Percentiles rank a stretch among this genome's conserved stretches.
phyloP scores from a whole-genome alignment of 2,888 invertebrate species.

The Platerodrilus igneus region DNA sequence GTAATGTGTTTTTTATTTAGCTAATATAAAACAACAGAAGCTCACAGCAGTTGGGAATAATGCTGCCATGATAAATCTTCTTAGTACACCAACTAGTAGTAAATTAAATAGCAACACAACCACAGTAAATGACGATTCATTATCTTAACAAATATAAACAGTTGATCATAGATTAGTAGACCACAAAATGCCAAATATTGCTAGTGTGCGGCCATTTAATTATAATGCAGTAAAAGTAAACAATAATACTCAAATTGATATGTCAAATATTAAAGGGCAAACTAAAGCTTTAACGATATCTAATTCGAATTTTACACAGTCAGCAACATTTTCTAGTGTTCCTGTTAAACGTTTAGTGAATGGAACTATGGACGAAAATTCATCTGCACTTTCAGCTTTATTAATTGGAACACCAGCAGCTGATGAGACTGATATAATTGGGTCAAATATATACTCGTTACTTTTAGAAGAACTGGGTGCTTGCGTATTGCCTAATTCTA shows the following conservation, averaged over 20 bases:
- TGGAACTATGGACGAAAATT: slow-evolving; percentile 31
- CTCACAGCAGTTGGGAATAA: slow-evolving; percentile 54
- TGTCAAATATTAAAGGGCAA: slow-evolving; percentile 39
- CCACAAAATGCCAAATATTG: slow-evolving; percentile 54
- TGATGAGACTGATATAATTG: slow-evolving; percentile 54
- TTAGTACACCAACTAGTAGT: slow-evolving; percentile 73
- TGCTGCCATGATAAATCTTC: slow-evolving; percentile 69
- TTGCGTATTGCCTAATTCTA: slow-evolving; percentile 30
- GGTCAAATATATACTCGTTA: slow-evolving; percentile 51
- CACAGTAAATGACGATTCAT: slow-evolving; percentile 44
- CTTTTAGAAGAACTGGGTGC: slow-evolving; percentile 52
- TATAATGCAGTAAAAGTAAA: slow-evolving; percentile 48
- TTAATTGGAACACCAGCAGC: slow-evolving; percentile 58
- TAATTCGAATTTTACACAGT: slow-evolving; percentile 40
- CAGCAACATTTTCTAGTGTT: slow-evolving; percentile 40
- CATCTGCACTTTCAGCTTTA: slow-evolving; percentile 55
- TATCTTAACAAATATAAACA: slow-evolving; percentile 41
- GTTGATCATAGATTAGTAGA: slow-evolving; percentile 49
- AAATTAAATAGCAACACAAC: slow-evolving; percentile 55
- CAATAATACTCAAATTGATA: slow-evolving; percentile 38
- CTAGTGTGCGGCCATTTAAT: slow-evolving; percentile 45
- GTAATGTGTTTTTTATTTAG: slow-evolving; percentile 25
- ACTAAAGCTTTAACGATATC: slow-evolving; percentile 45
- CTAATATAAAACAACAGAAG: slow-evolving; percentile 36
- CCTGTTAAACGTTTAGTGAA: slow-evolving; percentile 40